A percentile compares a stretch with the other conserved stretches of the same genome.
phyloP scores from a whole-genome alignment of 2,113 vertebrate species.

The Genyomyrus donnyi region DNA sequence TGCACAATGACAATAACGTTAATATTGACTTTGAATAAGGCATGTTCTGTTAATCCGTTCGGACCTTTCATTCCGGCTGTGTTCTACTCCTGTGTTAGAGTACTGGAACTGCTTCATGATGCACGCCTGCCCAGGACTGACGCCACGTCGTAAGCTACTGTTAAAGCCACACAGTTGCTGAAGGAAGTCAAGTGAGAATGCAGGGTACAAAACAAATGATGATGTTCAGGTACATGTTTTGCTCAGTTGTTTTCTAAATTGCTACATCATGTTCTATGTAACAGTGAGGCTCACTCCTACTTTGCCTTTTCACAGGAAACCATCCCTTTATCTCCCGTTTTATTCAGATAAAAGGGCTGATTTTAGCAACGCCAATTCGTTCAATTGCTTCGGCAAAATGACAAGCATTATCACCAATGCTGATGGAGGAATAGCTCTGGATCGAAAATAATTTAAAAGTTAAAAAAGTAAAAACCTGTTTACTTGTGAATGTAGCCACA shows the following conservation, averaged over 20 bases:
- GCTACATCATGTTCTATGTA: neutral
- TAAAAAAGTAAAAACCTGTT: neutral
- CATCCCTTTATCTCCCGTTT: neutral
- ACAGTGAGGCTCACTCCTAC: neutral
- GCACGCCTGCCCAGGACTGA: neutral
- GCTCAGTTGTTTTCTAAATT: neutral
- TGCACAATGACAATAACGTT: neutral
- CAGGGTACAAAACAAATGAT: neutral
- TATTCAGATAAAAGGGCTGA: neutral
- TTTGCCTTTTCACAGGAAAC: neutral
- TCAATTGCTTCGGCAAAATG: neutral
- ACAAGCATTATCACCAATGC: neutral
- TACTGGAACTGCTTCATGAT: neutral
- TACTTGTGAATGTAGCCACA: neutral
- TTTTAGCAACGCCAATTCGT: neutral
- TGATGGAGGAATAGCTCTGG: neutral
- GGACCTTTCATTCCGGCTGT: neutral
- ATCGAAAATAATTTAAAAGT: neutral
- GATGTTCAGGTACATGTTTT: neutral
- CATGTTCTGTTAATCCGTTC: neutral
- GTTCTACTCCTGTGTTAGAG: neutral
- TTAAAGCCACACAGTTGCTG: neutral
- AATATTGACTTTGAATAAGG: neutral
- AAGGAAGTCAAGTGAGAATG: neutral
- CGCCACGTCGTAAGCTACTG: neutral